Evolutionary conservation across 2,113 vertebrate genomes (phyloP).

Genomic region (Nestor notabilis): DNA sequence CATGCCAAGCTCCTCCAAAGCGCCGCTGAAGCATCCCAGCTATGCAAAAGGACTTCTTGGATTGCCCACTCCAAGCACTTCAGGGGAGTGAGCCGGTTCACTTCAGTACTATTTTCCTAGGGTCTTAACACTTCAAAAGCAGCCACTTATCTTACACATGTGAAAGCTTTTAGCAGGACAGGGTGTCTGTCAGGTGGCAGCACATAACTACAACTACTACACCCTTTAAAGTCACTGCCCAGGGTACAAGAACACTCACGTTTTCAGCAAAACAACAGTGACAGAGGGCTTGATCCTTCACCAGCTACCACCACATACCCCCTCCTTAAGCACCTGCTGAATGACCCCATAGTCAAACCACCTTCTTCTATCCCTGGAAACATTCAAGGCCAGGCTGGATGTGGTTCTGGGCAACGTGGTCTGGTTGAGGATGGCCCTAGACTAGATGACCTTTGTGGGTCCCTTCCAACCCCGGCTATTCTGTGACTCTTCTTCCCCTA

Average conservation of each 20-base stretch:
- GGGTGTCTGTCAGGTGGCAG: not conserved
- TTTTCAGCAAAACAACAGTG: not conserved
- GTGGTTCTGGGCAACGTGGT: not conserved
- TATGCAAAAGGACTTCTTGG: not conserved
- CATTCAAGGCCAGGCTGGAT: not conserved
- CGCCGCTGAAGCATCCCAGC: not conserved
- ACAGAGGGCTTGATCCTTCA: not conserved
- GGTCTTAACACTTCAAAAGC: not conserved
- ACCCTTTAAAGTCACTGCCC: not conserved
- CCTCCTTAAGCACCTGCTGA: not conserved
- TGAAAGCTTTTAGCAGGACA: not conserved
- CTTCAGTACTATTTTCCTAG: not conserved
- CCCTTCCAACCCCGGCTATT: not conserved
- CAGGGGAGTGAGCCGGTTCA: not conserved
- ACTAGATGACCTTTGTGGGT: not conserved
- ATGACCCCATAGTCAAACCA: not conserved
- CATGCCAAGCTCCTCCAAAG: not conserved
- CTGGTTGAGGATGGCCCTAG: not conserved
- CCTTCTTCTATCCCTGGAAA: not conserved
- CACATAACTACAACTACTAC: not conserved
- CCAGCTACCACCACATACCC: not conserved
- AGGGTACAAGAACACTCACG: not conserved
- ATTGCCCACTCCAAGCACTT: not conserved
- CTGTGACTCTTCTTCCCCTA: not conserved
- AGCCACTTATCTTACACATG: rapidly evolving